Evolutionary conservation across 23 tunicate genomes (phyloP).

Genomic region (Trididemnum nubilum): DNA sequence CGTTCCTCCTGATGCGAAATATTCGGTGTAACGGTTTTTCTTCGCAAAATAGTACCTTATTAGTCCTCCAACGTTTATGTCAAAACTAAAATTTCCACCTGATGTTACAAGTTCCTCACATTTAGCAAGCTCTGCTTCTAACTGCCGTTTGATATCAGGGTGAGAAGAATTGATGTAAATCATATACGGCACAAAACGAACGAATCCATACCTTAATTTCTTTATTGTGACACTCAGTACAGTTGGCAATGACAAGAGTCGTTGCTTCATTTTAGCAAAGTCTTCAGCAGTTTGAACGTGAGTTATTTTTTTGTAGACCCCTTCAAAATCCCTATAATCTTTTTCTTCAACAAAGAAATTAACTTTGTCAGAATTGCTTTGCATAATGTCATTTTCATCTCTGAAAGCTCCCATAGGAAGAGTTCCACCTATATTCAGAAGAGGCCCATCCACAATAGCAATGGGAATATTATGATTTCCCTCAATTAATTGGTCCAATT

Average conservation of each 20-base stretch:
- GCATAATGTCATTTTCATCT: not conserved
- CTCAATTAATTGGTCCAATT: not conserved
- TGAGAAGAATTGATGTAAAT: too few relatives aligned
- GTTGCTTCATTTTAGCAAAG: not conserved
- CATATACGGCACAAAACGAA: too few relatives aligned
- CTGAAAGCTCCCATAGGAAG: not conserved
- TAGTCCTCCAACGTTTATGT: too few relatives aligned
- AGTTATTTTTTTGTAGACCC: not conserved
- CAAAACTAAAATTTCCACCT: too few relatives aligned
- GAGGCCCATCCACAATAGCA: not conserved
- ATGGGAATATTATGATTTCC: constrained; percentile 5
- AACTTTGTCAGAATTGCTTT: not conserved
- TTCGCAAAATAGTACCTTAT: too few relatives aligned
- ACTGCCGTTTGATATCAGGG: too few relatives aligned
- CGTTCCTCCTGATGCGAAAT: too few relatives aligned
- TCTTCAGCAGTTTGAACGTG: not conserved
- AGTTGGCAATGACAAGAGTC: not conserved
- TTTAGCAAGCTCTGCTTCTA: too few relatives aligned
- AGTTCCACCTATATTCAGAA: not conserved
- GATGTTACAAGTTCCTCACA: too few relatives aligned
- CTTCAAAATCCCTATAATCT: not conserved
- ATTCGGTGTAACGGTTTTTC: too few relatives aligned
- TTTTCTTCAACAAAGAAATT: not conserved
- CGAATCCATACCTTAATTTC: too few relatives aligned
- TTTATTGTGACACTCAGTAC: too few relatives aligned